Evolutionary conservation across 2,797 vertebrate species (phyloP).

Genomic region (Cebuella pygmaea): DNA sequence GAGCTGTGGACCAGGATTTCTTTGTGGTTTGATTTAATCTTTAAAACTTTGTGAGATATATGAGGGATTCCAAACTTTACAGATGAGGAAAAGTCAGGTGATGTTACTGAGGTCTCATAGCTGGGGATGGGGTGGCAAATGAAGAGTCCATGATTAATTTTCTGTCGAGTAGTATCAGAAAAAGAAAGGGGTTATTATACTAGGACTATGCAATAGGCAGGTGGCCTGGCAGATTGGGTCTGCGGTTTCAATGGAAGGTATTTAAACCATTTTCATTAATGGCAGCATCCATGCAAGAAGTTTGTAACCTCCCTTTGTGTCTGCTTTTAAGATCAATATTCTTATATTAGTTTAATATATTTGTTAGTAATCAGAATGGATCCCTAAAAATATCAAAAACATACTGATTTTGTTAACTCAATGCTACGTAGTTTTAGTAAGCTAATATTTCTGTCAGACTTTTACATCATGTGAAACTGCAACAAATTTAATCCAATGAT

Average conservation of each 20-base stretch:
- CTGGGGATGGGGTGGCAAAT: rapidly evolving
- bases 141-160: neutral
- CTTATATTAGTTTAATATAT: neutral
- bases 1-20: neutral
- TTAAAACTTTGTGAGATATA: neutral
- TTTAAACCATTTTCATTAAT: neutral
- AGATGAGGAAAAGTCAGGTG: neutral
- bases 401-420: neutral
- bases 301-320: neutral
- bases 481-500: neutral
- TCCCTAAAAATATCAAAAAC: neutral
- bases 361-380: neutral
- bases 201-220: neutral
- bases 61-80: neutral
- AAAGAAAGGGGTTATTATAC: neutral
- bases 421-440: neutral
- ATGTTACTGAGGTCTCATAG: neutral
- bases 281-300: neutral
- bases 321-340: neutral
- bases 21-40: neutral
- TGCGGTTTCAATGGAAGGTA: neutral
- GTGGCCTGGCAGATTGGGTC: neutral
- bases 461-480: neutral
- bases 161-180: neutral
- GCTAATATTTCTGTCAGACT: neutral